Base-by-base conservation (phyloP, 2,113 vertebrate species). In the Halcyon senegalensis region DNA sequence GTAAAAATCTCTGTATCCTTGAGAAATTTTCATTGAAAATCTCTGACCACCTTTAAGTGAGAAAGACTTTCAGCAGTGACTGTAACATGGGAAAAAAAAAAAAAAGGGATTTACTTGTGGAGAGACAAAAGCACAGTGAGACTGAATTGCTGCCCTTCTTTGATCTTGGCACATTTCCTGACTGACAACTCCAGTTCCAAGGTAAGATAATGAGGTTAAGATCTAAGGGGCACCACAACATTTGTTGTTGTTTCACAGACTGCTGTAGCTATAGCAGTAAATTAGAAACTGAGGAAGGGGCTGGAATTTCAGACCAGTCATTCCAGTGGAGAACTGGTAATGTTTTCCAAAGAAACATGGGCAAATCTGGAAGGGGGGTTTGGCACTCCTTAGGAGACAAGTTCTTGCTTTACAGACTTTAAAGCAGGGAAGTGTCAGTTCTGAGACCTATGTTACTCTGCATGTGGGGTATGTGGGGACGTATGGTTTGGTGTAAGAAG, bases 181-280 rank as follows among this genome's bases (percentile, higher is more conserved):
- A 84, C 94, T 94, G 89, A 91, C 58, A 93, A 79, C 74, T 93
- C 50, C 91, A 89, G 91, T 91, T 91, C 33, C 8, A 93, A 94
- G 84, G 85, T 89, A 89, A 87, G 28, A 95, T 79, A 94, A 89
- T 72, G 81, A 93, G 69, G 69, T 92, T 78, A 89, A 94, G 87
- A 91, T 89, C 89, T 89, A 73, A 91, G 89, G 66, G 73, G 69
- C 60, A 91, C 81, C 62, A 75, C 56, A 84, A 77, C 48, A 44
- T 89, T 68, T 75, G 41, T 51, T 78, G 46, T 53, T 93, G 53
- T 41, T 91, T 91, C 70, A 68, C 77, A 89, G 70, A 43, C 62
- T 89, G 35, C 55, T 68, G 58, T 70, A 84, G 59, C 58, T 60
- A 31, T 8, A 89, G 77, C 66, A 83, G 58, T 90, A 82, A 87